Base-by-base conservation (phyloP, 2,797 vertebrate genomes). In the Delichon dasypus region DNA sequence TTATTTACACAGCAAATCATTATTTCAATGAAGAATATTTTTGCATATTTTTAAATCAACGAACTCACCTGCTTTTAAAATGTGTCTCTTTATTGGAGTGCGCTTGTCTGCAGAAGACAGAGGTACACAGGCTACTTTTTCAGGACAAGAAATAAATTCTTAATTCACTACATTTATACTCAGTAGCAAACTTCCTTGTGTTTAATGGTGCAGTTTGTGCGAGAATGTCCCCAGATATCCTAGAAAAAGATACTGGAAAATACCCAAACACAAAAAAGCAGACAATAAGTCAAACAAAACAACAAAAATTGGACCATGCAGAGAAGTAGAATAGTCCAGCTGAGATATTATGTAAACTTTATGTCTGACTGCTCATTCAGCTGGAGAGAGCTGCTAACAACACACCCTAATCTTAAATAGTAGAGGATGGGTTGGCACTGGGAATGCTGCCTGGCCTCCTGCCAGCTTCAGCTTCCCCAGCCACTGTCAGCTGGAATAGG, bases 291-390 rank as follows among this genome's bases (percentile, higher is more conserved):
- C 14, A 36, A 64, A 32, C 7, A 30, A 78, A 84, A 76, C 44
- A 73, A 68, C 12, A 61, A 57, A 88, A 78, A 54, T 5, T 11
- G 2, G 25, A 62, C 42, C 16, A 21, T 16, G 47, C n/a, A 76
- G 77, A 84, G 44, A 82, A 81, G 27, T 50, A 53, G 42, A 62
- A 55, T 36, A 60, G 51, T 72, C 67, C 89, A 85, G 81, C 86
- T 91, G 85, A 95, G 85, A 45, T 66, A 44, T 65, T 88, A 84
- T 73, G 71, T 93, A 85, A 93, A 90, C 70, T 81, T 91, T 44
- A 60, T 70, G 51, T 89, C 86, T 88, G 47, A 26, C 36, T 90
- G 93, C 32, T 85, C 58, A 5, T 86, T 78, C 89, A 73, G 44
- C 73, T 51, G 73, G 55, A 76, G 83, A 57, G 72, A n/a, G 16